Evolutionary conservation across 1,140 invertebrate species (phyloP).

Genomic region (Drosophila serrata): DNA sequence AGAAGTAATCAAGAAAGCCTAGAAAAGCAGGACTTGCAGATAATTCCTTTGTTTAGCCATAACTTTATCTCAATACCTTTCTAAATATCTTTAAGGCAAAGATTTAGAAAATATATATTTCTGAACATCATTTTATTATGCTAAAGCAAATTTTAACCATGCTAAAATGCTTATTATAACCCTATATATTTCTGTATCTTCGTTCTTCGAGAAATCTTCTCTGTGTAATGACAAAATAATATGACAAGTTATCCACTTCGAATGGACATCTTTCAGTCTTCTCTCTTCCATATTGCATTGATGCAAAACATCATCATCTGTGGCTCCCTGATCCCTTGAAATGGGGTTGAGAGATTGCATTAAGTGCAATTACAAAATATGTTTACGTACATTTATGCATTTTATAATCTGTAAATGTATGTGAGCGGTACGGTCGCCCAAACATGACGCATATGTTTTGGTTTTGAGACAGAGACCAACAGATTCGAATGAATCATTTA

Average conservation of each 20-base stretch:
- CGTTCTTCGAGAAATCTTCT: background rate
- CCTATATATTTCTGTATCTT: too few relatives aligned
- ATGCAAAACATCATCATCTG: conserved; percentile 39
- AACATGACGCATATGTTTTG: conserved; percentile 78
- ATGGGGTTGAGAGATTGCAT: conserved; percentile 68
- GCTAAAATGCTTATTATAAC: too few relatives aligned
- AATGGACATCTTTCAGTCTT: background rate
- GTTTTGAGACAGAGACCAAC: conserved; percentile 34
- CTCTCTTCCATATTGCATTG: conserved; percentile 10
- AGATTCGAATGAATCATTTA: conserved; percentile 48
- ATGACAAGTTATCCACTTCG: background rate
- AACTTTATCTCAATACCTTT: too few relatives aligned
- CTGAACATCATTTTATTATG: too few relatives aligned
- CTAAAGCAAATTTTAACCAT: too few relatives aligned
- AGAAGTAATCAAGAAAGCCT: background rate
- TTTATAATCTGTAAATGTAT: conserved; percentile 48
- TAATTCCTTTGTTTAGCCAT: too few relatives aligned
- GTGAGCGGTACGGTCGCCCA: conserved; percentile 17
- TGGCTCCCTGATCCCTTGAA: conserved; percentile 32
- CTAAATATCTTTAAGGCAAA: too few relatives aligned
- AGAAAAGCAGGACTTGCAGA: too few relatives aligned
- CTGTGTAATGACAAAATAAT: background rate
- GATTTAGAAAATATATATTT: too few relatives aligned
- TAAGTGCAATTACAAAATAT: conserved; percentile 76
- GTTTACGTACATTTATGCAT: conserved; percentile 33